Evolutionary conservation across 2,888 invertebrate genomes (phyloP), one percentile per base, ranked within the genome.

Genomic region (Halocaridina rubra): DNA sequence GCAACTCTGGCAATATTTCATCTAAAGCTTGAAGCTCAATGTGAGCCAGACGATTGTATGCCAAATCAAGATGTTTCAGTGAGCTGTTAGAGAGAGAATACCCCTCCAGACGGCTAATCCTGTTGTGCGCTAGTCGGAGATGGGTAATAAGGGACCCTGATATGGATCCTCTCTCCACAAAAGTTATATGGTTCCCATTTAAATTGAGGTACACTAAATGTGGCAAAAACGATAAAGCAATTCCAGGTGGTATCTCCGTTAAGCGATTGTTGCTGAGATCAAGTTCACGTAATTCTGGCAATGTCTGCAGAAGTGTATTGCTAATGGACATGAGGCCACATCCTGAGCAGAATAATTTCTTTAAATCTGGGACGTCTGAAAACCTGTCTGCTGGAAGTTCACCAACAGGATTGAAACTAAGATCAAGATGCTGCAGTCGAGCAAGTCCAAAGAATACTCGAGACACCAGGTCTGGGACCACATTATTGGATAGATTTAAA

Each of bases 121-220:
- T 93, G 90, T 96, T 96, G 90, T 94, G 93, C 67, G 95, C 94
- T 88, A 96, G 91, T 89, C 93, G 92, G 82, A 95, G 91, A 79
- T 91, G 90, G 85, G 91, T 92, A 82, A 95, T 90, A 80, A 93
- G 91, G 16, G 89, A 88, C 8, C 90, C 90, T 57, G 88, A 84
- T 46, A 89, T 81, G 22, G 89, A 89, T n/a, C 88, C 88, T 10
- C 88, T 86, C 33, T 89, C 89, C 13, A 90, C 77, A 19, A 95
- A 95, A 1, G 95, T 94, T 89, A 96, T 91, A 90, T 94, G 94
- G 91, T 96, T 96, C 27, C 95, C 95, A 89, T 96, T 95, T 88
- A 96, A 91, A 89, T 93, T 92, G 3, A 90, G 86, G 29, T 76
- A n/a, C 22, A 78, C 72, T 30, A 89, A 88, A 13, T 85, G 67